Conservation (phyloP, 2,113 vertebrate genomes). For the Nycticryphes semicollaris region DNA sequence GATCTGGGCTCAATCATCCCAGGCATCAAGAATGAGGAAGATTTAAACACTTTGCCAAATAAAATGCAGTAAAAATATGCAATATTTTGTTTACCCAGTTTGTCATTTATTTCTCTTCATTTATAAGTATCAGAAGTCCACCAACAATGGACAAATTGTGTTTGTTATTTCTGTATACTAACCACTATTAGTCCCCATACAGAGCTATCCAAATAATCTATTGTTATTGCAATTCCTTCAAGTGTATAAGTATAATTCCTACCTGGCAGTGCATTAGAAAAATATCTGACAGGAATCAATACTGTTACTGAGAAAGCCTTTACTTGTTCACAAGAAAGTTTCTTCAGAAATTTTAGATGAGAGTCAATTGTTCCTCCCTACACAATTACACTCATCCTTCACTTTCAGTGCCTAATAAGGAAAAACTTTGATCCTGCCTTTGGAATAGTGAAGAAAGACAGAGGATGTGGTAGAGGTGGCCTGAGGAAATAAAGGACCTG, state of each 20-base stretch:
- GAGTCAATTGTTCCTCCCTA: not conserved
- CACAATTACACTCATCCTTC: not conserved
- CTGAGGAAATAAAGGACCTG: not conserved
- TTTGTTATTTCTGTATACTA: not conserved
- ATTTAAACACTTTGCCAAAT: not conserved
- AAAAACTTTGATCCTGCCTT: not conserved
- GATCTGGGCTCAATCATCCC: not conserved
- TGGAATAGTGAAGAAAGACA: not conserved
- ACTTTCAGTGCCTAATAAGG: not conserved
- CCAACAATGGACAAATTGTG: not conserved
- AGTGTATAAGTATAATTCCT: not conserved
- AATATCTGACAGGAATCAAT: not conserved
- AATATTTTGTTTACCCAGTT: not conserved
- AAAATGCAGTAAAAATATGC: not conserved
- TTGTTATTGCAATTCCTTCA: not conserved
- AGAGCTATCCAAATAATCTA: not conserved
- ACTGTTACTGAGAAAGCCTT: not conserved
- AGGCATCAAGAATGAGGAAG: not conserved
- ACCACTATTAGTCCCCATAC: not conserved
- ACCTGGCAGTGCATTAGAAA: not conserved
- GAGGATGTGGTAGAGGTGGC: not conserved
- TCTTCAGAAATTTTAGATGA: not conserved
- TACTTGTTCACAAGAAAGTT: not conserved
- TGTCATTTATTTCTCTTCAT: not conserved
- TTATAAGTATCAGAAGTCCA: not conserved